phyloP scores from a whole-genome alignment of 1,140 invertebrate species.

The Drosophila fuyamai region DNA sequence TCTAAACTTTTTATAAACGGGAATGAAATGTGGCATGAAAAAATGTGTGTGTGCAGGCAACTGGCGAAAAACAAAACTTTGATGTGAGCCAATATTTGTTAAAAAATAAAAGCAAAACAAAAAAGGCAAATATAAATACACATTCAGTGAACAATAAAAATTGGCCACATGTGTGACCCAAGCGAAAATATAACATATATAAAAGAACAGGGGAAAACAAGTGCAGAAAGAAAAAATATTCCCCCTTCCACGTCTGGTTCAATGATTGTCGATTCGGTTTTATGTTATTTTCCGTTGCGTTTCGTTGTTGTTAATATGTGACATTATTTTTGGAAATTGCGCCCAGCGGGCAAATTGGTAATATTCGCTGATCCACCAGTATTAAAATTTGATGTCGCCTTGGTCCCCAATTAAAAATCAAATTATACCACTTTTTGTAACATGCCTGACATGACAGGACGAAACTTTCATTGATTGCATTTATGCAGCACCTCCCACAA shows the following conservation, averaged over 20 bases:
- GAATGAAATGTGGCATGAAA: slow-evolving; percentile 75
- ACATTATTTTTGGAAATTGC: slow-evolving; percentile 34
- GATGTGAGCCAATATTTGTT: slow-evolving; percentile 69
- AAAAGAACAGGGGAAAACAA: slow-evolving; percentile 15
- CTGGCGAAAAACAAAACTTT: slow-evolving; percentile 50
- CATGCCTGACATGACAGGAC: slow-evolving; percentile 4
- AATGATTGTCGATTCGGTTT: slow-evolving; percentile 68
- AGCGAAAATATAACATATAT: slow-evolving; percentile 39
- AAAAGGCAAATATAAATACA: slow-evolving; percentile 66
- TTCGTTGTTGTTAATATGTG: slow-evolving; percentile 55
- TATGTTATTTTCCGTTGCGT: slow-evolving; percentile 28
- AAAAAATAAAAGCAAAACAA: slow-evolving; percentile 42
- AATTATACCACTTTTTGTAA: slow-evolving; percentile 58
- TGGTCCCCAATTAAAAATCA: slow-evolving; percentile 67
- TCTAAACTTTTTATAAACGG: slow-evolving; percentile 74
- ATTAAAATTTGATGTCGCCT: slow-evolving; percentile 53
- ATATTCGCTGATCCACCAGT: slow-evolving; percentile 16
- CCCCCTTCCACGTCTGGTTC: slow-evolving; percentile 9
- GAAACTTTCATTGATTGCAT: slow-evolving; percentile 50
- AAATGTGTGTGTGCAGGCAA: slow-evolving; percentile 23
- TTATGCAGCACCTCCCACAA: slow-evolving; percentile 13
- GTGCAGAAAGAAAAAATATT: slow-evolving; percentile 3
- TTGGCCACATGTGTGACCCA: slow-evolving; percentile 69
- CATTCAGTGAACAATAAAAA: slow-evolving; percentile 74
- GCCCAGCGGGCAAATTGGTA: slow-evolving; percentile 44